Evolutionary conservation across 1,140 invertebrate species (phyloP).

Genomic region (Pogonognathellus flavescens): DNA sequence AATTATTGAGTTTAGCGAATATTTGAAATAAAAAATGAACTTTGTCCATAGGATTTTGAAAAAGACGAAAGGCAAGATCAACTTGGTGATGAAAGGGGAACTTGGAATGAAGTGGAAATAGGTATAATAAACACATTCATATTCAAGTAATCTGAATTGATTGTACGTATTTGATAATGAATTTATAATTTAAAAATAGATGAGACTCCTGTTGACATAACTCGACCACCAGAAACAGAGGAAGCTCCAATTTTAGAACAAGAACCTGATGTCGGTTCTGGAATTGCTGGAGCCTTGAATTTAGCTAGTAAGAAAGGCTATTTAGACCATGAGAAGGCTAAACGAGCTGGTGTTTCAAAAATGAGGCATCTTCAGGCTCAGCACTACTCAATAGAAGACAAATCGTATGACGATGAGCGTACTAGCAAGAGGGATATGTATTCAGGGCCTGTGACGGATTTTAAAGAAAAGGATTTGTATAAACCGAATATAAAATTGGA

Average conservation of each 20-base stretch:
- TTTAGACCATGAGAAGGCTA: constrained; percentile 85
- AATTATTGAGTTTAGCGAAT: too few species aligned
- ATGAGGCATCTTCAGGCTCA: constrained; percentile 86
- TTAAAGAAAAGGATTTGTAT: constrained; percentile 93
- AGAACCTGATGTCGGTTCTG: constrained; percentile 93
- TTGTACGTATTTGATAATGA: constrained; percentile 7
- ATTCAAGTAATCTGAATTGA: too few species aligned
- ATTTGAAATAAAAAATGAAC: not conserved
- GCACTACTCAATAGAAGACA: constrained; percentile 98
- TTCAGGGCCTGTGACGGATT: constrained; percentile 88
- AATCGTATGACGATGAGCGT: constrained; percentile 91
- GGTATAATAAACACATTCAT: too few species aligned
- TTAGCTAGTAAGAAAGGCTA: constrained; percentile 97
- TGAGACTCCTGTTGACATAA: constrained; percentile 68
- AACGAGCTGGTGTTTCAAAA: constrained; percentile 79
- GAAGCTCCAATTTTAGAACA: constrained; percentile 89
- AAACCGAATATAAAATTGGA: constrained; percentile 97
- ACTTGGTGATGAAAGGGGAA: constrained; percentile 73
- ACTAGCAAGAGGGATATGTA: constrained; percentile 82
- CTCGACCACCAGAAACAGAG: constrained; percentile 68
- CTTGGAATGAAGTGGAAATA: constrained; percentile 82
- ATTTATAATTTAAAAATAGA: constrained; percentile 60
- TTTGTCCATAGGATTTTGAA: constrained; percentile 76
- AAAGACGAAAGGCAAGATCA: constrained; percentile 70
- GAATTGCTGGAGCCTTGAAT: constrained; percentile 91